Conservation (phyloP, 2,113 vertebrate species). For the Indicator indicator region DNA sequence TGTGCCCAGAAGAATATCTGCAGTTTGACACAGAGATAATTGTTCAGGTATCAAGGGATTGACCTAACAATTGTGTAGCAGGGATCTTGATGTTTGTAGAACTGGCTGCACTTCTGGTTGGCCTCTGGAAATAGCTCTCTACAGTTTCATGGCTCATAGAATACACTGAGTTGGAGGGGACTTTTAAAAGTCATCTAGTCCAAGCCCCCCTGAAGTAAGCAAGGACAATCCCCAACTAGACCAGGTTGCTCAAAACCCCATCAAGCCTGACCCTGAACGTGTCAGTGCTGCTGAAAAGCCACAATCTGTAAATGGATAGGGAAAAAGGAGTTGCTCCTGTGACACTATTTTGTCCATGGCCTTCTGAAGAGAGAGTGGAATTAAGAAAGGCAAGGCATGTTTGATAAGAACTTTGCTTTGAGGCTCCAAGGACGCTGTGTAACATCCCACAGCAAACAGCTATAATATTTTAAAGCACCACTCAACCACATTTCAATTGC, state of each 20-base stretch:
- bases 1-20: not conserved
- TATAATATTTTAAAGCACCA: not conserved
- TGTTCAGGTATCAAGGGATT: not conserved
- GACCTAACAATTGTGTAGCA: not conserved
- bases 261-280: too few relatives aligned
- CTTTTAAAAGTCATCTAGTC: too few relatives aligned
- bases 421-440: not conserved
- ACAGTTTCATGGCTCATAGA: not conserved
- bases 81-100: not conserved
- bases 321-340: not conserved
- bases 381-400: not conserved
- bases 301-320: not conserved
- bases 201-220: too few relatives aligned
- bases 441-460: not conserved
- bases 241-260: too few relatives aligned
- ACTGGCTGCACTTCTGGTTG: not conserved
- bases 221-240: too few relatives aligned
- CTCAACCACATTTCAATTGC: too few relatives aligned
- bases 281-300: not conserved
- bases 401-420: not conserved
- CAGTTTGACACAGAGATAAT: not conserved
- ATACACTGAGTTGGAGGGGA: too few relatives aligned
- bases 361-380: not conserved
- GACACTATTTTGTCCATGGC: not conserved
- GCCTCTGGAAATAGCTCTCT: not conserved